These are phyloP conservation scores for Camponotus floridanus DNA, from an alignment of 1,140 invertebrate species.

Conservation along the genomic window DNA sequence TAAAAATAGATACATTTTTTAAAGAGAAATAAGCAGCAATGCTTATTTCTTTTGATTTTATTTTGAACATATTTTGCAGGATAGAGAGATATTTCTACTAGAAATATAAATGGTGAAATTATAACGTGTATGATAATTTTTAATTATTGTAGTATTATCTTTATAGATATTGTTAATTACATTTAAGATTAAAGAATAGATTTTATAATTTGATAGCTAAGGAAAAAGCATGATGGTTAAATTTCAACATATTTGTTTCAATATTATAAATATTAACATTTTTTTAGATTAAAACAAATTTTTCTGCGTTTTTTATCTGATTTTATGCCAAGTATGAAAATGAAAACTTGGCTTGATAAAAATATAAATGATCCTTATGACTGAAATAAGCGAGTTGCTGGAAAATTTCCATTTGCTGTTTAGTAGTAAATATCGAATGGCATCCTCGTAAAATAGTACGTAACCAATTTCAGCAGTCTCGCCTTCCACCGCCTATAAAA, in stretches of 20 bases:
- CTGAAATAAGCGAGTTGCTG: constrained; percentile 37
- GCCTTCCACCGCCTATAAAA: constrained; percentile 32
- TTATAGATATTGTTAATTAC: background rate
- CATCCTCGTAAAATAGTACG: constrained; percentile 59
- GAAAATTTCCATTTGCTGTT: constrained; percentile 68
- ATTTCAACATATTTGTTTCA: background rate
- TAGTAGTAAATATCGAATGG: constrained; percentile 59
- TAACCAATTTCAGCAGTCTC: constrained; percentile 61
- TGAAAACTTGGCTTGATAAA: constrained; percentile 44
- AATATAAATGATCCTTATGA: constrained; percentile 34
- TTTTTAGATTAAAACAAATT: background rate
- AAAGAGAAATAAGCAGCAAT: background rate
- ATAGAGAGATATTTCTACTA: background rate
- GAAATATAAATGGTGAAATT: background rate
- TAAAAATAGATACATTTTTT: background rate
- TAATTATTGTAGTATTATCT: background rate
- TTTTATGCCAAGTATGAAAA: constrained; percentile 5
- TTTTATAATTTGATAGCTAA: background rate
- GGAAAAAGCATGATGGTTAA: background rate
- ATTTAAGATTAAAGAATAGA: background rate
- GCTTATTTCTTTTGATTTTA: background rate
- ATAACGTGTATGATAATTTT: background rate
- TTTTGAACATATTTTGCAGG: background rate
- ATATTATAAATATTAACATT: constrained; percentile 6
- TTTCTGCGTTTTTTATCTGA: background rate